These are phyloP conservation scores for Pogonomyrmex californicus DNA, from an alignment of 1,140 invertebrate species.

Conservation along the genomic window DNA sequence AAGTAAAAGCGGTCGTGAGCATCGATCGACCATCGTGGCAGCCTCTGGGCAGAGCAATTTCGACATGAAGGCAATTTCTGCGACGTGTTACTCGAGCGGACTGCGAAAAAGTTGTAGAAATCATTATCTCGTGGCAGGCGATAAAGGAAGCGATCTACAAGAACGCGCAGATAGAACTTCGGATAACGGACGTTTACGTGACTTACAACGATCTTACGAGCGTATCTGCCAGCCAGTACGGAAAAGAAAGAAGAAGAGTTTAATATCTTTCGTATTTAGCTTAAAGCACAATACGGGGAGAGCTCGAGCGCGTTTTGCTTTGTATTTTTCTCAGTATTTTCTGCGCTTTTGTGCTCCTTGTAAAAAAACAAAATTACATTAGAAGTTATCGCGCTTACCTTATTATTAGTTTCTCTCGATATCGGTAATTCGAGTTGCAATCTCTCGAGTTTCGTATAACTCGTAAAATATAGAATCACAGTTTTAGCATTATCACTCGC, in stretches of 20 bases:
- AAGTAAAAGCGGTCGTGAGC: slow-evolving; percentile 54
- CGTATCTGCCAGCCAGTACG: slow-evolving; percentile 24
- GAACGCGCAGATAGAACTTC: slow-evolving; percentile 56
- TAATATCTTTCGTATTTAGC: slow-evolving; percentile 62
- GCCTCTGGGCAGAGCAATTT: slow-evolving; percentile 50
- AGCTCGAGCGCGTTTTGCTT: slow-evolving; percentile 17
- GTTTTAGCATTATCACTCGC: background rate
- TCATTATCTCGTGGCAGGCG: slow-evolving; percentile 59
- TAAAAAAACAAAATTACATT: slow-evolving; percentile 25
- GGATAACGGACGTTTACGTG: slow-evolving; percentile 63
- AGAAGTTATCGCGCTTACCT: slow-evolving; percentile 10
- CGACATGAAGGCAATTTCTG: slow-evolving; percentile 50
- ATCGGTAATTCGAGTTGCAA: background rate
- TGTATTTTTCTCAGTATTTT: slow-evolving; percentile 29
- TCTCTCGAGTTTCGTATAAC: background rate
- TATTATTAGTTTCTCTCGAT: slow-evolving; percentile 9
- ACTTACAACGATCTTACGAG: slow-evolving; percentile 60
- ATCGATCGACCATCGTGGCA: slow-evolving; percentile 46
- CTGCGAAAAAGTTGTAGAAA: slow-evolving; percentile 60
- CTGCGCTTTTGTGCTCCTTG: background rate
- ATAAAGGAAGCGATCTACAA: slow-evolving; percentile 59
- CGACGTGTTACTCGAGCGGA: slow-evolving; percentile 55
- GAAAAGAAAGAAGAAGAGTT: slow-evolving; percentile 51
- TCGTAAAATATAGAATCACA: background rate
- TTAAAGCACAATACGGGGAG: slow-evolving; percentile 34